Percentiles rank a stretch among this genome's conserved stretches.
Conservation (phyloP, 2,888 invertebrate species). For the Allygus modestus region DNA sequence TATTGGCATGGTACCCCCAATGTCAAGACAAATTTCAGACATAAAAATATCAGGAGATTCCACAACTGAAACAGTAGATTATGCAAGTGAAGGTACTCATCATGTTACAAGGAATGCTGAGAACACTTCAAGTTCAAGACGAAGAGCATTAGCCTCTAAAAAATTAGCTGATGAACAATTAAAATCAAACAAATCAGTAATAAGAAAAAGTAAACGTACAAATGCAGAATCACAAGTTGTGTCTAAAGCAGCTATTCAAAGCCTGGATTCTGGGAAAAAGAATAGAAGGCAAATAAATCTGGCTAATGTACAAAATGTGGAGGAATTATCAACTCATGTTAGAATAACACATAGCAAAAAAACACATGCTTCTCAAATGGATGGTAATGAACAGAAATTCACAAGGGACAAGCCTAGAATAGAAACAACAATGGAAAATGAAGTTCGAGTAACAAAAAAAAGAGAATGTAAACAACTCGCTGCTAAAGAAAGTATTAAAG, state of each 20-base stretch:
- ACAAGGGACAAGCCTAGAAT: no score
- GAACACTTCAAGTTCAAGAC: background rate
- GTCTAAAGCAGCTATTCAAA: background rate
- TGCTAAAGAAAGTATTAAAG: no score
- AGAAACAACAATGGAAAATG: no score
- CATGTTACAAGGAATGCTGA: background rate
- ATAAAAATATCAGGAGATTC: background rate
- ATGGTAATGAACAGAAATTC: no score
- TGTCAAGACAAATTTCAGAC: conserved; percentile 10
- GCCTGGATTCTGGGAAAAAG: background rate
- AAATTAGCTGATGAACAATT: background rate
- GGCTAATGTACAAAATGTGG: background rate
- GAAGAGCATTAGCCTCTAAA: background rate
- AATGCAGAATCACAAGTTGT: background rate
- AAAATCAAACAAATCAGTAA: background rate
- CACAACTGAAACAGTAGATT: background rate
- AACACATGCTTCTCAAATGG: no score
- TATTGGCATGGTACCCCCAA: conserved; percentile 23
- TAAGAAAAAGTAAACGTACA: background rate
- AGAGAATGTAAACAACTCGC: no score
- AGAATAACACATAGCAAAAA: no score
- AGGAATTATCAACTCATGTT: no score
- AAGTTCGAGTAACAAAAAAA: no score
- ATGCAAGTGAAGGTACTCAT: background rate
- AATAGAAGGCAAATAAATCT: background rate